Conservation (phyloP, 2,888 invertebrate species). For the Hyposoter didymator region DNA sequence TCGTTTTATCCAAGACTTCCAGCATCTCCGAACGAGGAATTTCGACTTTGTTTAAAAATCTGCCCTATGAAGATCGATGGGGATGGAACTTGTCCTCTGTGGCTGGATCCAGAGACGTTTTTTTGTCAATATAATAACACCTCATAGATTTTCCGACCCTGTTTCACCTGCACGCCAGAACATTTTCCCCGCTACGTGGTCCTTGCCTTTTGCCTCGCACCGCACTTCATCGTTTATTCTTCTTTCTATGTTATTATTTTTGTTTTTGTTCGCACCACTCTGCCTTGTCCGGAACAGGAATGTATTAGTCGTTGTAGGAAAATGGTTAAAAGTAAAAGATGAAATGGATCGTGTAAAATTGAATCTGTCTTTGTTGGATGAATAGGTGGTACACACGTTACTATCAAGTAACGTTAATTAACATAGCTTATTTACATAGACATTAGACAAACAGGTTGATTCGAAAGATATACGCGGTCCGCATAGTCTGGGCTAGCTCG, state of each 20-base stretch:
- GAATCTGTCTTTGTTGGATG: slow-evolving; percentile 73
- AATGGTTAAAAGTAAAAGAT: slow-evolving; percentile 14
- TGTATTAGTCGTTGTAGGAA: not conserved
- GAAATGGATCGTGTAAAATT: slow-evolving; percentile 31
- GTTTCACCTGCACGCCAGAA: not conserved
- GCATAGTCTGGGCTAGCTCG: slow-evolving; percentile 46
- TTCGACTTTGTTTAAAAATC: not conserved
- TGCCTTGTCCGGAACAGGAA: not conserved
- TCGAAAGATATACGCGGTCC: slow-evolving; percentile 78
- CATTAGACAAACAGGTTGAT: slow-evolving; percentile 83
- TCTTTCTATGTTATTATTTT: not conserved
- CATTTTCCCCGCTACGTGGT: not conserved
- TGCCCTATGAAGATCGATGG: not conserved
- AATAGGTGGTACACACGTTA: slow-evolving; percentile 80
- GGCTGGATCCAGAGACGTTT: too few species aligned
- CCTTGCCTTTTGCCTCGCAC: not conserved
- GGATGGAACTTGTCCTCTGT: not conserved
- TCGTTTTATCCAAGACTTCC: not conserved
- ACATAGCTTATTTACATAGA: slow-evolving; percentile 83
- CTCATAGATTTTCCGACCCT: too few species aligned
- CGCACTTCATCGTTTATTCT: not conserved
- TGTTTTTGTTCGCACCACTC: not conserved
- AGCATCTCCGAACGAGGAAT: not conserved
- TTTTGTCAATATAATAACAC: too few species aligned
- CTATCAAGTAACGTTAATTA: slow-evolving; percentile 79